phyloP scores from a whole-genome alignment of 2,797 vertebrate genomes.

The Ispidina picta region DNA sequence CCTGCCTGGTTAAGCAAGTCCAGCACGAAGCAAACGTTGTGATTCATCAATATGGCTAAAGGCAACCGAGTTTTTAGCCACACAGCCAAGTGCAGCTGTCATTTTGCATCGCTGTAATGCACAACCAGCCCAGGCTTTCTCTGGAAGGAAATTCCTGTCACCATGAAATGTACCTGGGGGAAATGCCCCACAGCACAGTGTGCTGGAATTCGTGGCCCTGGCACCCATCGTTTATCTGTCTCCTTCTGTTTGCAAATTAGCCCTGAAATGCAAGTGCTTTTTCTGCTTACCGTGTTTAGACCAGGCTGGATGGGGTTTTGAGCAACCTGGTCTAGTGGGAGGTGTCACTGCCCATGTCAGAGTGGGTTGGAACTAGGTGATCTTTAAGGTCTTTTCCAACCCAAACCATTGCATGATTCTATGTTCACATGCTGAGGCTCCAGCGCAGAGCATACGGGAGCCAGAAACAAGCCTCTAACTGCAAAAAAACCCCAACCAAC shows the following conservation, averaged over 20 bases:
- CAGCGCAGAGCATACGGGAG: fast-evolving
- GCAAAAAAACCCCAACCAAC: fast-evolving
- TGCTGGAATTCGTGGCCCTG: neutral
- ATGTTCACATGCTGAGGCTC: neutral
- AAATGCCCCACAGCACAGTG: neutral
- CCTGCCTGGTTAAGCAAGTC: neutral
- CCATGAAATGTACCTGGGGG: fast-evolving
- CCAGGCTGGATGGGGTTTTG: neutral
- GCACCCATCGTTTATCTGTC: neutral
- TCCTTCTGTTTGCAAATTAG: neutral
- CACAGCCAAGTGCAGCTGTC: neutral
- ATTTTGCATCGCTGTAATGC: neutral
- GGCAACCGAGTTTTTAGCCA: neutral
- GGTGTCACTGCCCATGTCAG: neutral
- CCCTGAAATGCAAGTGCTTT: neutral
- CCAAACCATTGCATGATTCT: neutral
- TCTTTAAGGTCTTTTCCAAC: neutral
- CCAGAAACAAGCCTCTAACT: neutral
- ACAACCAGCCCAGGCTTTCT: neutral
- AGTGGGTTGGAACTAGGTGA: too few relatives aligned
- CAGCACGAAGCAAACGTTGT: fast-evolving
- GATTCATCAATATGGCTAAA: neutral
- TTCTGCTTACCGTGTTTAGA: neutral
- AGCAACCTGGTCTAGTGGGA: neutral
- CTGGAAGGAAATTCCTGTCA: neutral